Base-by-base conservation (phyloP, 2,113 vertebrate genomes). In the Sebastes fasciatus region DNA sequence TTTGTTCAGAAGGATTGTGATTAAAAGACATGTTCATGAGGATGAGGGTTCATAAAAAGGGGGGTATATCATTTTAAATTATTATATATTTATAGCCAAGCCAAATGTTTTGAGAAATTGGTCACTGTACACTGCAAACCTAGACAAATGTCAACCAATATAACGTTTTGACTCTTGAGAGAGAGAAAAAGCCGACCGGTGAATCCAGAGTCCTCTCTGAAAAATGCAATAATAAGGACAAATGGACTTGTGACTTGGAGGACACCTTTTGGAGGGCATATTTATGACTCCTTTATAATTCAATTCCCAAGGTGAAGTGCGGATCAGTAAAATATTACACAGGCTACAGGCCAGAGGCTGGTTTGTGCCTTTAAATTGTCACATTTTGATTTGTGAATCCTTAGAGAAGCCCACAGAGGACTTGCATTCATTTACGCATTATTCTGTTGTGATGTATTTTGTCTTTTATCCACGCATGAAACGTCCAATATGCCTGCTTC, bases 321-420 rank as follows among this genome's bases (percentile, higher is more conserved):
- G 63, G 68, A 86, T 80, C 78, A 55, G 82, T 69, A 64, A 83
- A 84, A 83, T 70, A 74, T 83, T 64, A 54, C 77, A 54, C 65
- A 49, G 75, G 19, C 77, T 7, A 46, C 21, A 63, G 55, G 72
- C 68, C 16, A 12, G 34, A 61, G 65, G 54, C 60, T 48, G 66
- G 58, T 77, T 64, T 81, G 66, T 68, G 68, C 19, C 58, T 88
- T 77, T 52, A 46, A 86, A 88, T 86, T 77, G 88, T 87, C 86
- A 83, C 26, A 23, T 80, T 88, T 83, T 93, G 84, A 91, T 90
- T 91, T 86, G 90, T 93, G 83, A 68, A 82, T 84, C 70, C 62
- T 66, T 7, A 66, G 58, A 66, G 70, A 77, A 66, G 84, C 79
- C 85, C 62, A 61, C 45, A 19, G 51, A 71, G 68, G 64, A 79